Base-by-base conservation (phyloP, 2,888 invertebrate genomes). In the Candidula unifasciata region DNA sequence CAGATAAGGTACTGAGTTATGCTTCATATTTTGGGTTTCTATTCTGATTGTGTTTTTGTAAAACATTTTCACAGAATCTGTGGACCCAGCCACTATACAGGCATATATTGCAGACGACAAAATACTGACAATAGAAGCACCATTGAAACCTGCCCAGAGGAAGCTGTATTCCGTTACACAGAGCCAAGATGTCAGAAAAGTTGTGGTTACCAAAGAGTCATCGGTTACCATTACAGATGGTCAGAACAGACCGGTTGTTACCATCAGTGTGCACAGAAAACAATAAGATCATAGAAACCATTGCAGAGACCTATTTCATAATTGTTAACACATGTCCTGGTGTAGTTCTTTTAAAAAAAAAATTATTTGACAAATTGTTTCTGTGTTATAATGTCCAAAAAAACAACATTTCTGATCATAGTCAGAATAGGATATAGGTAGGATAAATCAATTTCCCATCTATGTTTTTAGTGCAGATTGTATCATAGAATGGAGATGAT, bases 31-130 rank as follows among this genome's bases (percentile, higher is more conserved):
- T n/a, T 54, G 54, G 18, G 18, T 13, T 21, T 60, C n/a, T n/a
- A 60, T 60, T 60, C n/a, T 60, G n/a, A 60, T 24, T 60, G n/a
- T 60, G 21, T 60, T 60, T 74, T 24, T 10, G 3, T 13, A 6
- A 13, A n/a, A 37, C 24, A 33, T n/a, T 16, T 37, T n/a, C n/a
- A 16, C 84, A 84, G 84, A 84, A 54, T 84, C 84, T 82, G 93
- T 93, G 30, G 93, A 93, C 85, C 92, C 93, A 64, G 89, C 92
- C 57, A 89, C 90, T 10, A 93, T 93, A 35, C 91, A 91, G 0
- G 93, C 93, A 24, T 92, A 92, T 82, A 91, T 93, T 82, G 91
- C 91, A 16, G 93, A 93, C 73, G 93, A 93, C 73, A 92, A 92
- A 3, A 91, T 91, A 84, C 88, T 93, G 69, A 91, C 91, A 37